Evolutionary conservation across 2,113 vertebrate genomes (phyloP).

Genomic region (Oenanthe melanoleuca): DNA sequence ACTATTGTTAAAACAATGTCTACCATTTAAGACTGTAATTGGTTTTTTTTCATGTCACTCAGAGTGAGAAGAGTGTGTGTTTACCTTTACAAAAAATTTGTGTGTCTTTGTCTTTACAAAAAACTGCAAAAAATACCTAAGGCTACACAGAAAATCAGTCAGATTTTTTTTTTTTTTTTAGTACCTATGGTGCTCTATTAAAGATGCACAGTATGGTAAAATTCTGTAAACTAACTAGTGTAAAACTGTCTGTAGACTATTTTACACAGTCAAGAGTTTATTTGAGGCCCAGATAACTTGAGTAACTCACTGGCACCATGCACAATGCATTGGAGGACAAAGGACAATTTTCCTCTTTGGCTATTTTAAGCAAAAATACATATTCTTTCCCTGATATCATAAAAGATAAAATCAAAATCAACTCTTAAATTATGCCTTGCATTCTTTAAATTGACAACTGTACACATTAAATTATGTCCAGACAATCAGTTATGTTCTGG

Average conservation of each 20-base stretch:
- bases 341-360: neutral
- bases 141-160: neutral
- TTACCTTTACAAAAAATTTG: fast-evolving
- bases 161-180: neutral
- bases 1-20: neutral
- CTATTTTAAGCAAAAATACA: neutral
- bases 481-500: neutral
- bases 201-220: neutral
- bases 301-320: neutral
- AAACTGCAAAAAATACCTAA: neutral
- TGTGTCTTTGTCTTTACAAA: neutral
- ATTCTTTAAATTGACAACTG: neutral
- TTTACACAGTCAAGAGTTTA: neutral
- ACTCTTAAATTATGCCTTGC: neutral
- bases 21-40: neutral
- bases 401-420: neutral
- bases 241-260: neutral
- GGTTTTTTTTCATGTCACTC: neutral
- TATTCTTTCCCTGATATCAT: neutral
- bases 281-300: neutral
- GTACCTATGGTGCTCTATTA: neutral
- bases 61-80: fast-evolving
- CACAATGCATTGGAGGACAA: neutral
- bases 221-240: neutral
- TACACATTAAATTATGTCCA: neutral